Conservation (phyloP, 2,888 invertebrate species). For the Calameuta filiformis region DNA sequence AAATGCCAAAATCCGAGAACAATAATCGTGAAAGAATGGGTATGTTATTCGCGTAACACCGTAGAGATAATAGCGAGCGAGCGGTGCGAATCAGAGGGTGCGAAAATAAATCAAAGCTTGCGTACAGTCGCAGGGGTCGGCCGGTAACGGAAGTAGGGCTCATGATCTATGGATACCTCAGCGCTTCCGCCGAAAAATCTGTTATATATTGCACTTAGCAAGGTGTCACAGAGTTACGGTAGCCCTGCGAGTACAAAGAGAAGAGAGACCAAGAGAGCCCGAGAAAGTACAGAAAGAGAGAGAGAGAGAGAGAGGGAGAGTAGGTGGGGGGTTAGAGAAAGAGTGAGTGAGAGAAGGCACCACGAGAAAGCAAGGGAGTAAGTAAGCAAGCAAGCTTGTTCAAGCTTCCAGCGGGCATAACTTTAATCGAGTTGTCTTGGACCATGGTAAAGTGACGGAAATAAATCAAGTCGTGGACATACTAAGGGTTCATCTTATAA, state of each 20-base stretch:
- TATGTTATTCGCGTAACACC: not conserved
- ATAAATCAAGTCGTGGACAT: slow-evolving; percentile 19
- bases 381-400: not conserved
- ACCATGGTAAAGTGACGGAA: slow-evolving; percentile 22
- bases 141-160: slow-evolving; percentile 57
- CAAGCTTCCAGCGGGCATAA: slow-evolving; percentile 42
- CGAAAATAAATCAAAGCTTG: slow-evolving; percentile 55
- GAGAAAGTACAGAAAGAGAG: not conserved
- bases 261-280: not conserved
- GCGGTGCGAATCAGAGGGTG: slow-evolving; percentile 33
- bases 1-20: not conserved
- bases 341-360: not conserved
- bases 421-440: slow-evolving; percentile 53
- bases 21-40: not conserved
- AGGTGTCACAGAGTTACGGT: slow-evolving; percentile 45
- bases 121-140: slow-evolving; percentile 40
- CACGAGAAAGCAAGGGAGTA: not conserved
- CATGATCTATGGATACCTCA: slow-evolving; percentile 60
- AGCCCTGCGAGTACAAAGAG: not conserved
- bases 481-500: not conserved
- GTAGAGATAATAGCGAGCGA: slow-evolving; percentile 51
- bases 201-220: slow-evolving; percentile 61
- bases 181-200: slow-evolving; percentile 62
- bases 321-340: not conserved
- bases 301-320: too few species aligned